Conservation (phyloP, 2,797 vertebrate species). For the Myoxocephalus aenaeus region DNA sequence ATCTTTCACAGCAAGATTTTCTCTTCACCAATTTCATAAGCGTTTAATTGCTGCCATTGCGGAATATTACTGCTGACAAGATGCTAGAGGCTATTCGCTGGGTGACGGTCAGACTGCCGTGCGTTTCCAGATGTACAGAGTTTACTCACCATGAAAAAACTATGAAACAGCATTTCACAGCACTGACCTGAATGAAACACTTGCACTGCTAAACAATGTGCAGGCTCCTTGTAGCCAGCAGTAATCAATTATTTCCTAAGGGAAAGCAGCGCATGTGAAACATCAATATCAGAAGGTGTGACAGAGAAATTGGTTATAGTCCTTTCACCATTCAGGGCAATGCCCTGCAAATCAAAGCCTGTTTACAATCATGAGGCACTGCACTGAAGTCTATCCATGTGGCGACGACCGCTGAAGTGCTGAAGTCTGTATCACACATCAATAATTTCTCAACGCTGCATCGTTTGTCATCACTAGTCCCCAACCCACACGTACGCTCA, state of each 20-base stretch:
- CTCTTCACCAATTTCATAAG: slow-evolving; percentile 52
- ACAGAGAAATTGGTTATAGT: slow-evolving; percentile 50
- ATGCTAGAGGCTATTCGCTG: slow-evolving; percentile 26
- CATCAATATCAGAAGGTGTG: slow-evolving; percentile 61
- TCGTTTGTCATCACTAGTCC: slow-evolving; percentile 59
- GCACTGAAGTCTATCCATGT: slow-evolving; percentile 57
- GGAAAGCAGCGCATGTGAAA: slow-evolving; percentile 43
- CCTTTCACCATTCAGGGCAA: slow-evolving; percentile 39
- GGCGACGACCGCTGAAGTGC: slow-evolving; percentile 49
- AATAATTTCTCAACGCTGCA: slow-evolving; percentile 48
- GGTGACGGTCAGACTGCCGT: slow-evolving; percentile 32
- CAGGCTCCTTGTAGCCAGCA: slow-evolving; percentile 18
- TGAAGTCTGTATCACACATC: slow-evolving; percentile 56
- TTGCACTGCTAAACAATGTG: slow-evolving; percentile 39
- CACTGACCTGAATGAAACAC: slow-evolving; percentile 40
- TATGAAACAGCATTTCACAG: slow-evolving; percentile 36
- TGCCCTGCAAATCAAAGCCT: slow-evolving; percentile 61
- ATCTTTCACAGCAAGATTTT: slow-evolving; percentile 73
- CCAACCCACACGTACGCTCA: slow-evolving; percentile 36
- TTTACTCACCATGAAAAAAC: slow-evolving; percentile 41
- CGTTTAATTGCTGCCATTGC: slow-evolving; percentile 53
- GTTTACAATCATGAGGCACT: slow-evolving; percentile 48
- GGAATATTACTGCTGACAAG: slow-evolving; percentile 33
- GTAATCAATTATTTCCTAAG: slow-evolving; percentile 59
- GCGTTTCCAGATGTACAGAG: slow-evolving; percentile 22